Evolutionary conservation across 2,113 vertebrate genomes (phyloP).

Genomic region (Pelecanus crispus): DNA sequence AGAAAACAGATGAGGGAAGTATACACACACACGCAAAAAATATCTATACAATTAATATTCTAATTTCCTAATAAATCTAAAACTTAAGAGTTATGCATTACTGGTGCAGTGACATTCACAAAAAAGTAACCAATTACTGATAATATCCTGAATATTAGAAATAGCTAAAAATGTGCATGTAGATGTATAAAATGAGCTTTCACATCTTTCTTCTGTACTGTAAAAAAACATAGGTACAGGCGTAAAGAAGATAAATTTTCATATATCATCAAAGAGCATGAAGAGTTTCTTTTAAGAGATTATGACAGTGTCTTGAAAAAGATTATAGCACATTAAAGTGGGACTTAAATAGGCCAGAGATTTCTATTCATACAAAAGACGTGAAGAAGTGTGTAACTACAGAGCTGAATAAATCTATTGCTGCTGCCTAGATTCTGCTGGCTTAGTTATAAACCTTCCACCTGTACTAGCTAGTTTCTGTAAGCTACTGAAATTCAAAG

Average conservation of each 20-base stretch:
- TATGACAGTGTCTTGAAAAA: slow-evolving; percentile 27
- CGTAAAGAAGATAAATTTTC: slow-evolving; percentile 3
- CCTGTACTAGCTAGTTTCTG: slow-evolving; percentile 13
- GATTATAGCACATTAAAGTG: slow-evolving; percentile 34
- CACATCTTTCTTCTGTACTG: not conserved
- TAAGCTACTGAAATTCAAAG: slow-evolving; percentile 50
- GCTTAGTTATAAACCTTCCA: slow-evolving; percentile 51
- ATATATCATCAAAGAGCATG: slow-evolving; percentile 23
- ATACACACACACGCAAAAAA: no score
- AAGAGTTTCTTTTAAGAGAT: slow-evolving; percentile 34
- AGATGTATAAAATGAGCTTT: slow-evolving; percentile 45
- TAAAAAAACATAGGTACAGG: not conserved
- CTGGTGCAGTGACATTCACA: not conserved
- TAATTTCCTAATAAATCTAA: not conserved
- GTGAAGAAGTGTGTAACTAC: not conserved
- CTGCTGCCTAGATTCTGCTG: slow-evolving; percentile 17
- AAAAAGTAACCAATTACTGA: not conserved
- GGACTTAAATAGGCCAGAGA: slow-evolving; percentile 45
- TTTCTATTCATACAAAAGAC: slow-evolving; percentile 39
- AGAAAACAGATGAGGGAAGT: not conserved
- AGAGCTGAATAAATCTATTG: slow-evolving; percentile 35
- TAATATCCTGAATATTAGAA: slow-evolving; percentile 44
- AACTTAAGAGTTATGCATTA: not conserved
- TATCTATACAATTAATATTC: not conserved
- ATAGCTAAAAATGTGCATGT: slow-evolving; percentile 10